Percentiles rank a stretch among this genome's conserved stretches.
Conservation (phyloP, 2,888 invertebrate genomes). For the Cordilura impudica region DNA sequence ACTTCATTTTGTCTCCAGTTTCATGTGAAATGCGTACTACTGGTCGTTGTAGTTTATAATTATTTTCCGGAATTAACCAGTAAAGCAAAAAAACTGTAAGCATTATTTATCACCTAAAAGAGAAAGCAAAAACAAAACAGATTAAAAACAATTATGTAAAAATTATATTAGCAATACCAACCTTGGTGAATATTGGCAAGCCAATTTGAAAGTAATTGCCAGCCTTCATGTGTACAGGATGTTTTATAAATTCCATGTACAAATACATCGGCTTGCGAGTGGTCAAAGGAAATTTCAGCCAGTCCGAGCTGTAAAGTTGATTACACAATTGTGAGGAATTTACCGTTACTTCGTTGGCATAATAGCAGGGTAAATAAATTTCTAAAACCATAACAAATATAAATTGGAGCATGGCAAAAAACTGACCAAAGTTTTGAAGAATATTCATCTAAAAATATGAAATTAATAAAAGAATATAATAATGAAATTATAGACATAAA, state of each 20-base stretch:
- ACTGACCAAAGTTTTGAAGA: constrained; percentile 60
- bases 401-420: constrained; percentile 67
- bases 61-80: constrained; percentile 69
- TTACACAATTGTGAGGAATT: constrained; percentile 67
- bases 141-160: background rate
- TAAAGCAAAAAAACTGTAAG: constrained; percentile 72
- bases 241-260: constrained; percentile 72
- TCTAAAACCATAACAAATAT: constrained; percentile 69
- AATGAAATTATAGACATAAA: background rate
- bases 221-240: constrained; percentile 68
- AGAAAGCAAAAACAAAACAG: background rate
- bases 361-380: constrained; percentile 74
- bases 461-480: background rate
- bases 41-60: too few relatives aligned
- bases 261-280: constrained; percentile 68
- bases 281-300: constrained; percentile 66
- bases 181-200: constrained; percentile 72
- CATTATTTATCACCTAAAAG: constrained; percentile 72
- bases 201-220: constrained; percentile 72
- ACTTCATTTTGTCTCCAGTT: too few relatives aligned
- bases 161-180: constrained; percentile 28
- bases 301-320: constrained; percentile 70
- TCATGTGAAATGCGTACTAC: too few relatives aligned
- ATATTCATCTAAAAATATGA: constrained; percentile 60
- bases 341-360: constrained; percentile 70